A percentile compares a stretch with the other conserved stretches of the same genome.
These are phyloP conservation scores for Callosobruchus maculatus DNA, from an alignment of 2,888 invertebrate genomes.

Conservation along the genomic window DNA sequence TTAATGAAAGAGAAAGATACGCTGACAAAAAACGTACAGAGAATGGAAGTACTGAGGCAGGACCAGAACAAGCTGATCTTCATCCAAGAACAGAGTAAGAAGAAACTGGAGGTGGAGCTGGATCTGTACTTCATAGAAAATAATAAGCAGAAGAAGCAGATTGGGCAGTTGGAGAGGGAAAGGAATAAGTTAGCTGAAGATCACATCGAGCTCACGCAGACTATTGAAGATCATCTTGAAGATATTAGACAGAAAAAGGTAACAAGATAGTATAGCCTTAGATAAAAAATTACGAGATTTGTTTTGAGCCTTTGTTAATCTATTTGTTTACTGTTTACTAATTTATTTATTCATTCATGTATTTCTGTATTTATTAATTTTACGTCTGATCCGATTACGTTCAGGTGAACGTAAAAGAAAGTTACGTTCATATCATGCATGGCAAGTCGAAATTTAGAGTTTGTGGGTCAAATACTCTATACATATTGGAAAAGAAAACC, in stretches of 20 bases:
- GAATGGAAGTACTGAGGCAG: conserved; percentile 49
- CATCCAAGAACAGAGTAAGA: conserved; percentile 63
- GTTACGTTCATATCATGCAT: too few species aligned
- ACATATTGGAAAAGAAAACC: too few species aligned
- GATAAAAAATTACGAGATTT: too few species aligned
- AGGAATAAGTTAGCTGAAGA: conserved; percentile 61
- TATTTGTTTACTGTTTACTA: too few species aligned
- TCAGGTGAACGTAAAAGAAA: too few species aligned
- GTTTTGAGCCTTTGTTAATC: too few species aligned
- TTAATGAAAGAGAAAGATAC: conserved; percentile 65
- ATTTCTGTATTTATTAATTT: too few species aligned
- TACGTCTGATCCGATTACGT: too few species aligned
- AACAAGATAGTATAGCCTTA: too few species aligned
- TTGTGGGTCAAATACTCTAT: too few species aligned
- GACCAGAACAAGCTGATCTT: conserved; percentile 59
- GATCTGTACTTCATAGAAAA: conserved; percentile 57
- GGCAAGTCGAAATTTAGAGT: too few species aligned
- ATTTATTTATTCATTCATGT: too few species aligned
- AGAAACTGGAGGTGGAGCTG: conserved; percentile 66
- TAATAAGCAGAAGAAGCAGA: conserved; percentile 60
- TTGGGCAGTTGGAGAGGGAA: conserved; percentile 58
- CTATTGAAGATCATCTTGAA: conserved; percentile 58
- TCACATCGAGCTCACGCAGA: conserved; percentile 61
- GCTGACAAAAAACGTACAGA: conserved; percentile 58
- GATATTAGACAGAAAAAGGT: conserved; percentile 54